phyloP scores from a whole-genome alignment of 2,888 invertebrate genomes.

The Oscheius sp. region DNA sequence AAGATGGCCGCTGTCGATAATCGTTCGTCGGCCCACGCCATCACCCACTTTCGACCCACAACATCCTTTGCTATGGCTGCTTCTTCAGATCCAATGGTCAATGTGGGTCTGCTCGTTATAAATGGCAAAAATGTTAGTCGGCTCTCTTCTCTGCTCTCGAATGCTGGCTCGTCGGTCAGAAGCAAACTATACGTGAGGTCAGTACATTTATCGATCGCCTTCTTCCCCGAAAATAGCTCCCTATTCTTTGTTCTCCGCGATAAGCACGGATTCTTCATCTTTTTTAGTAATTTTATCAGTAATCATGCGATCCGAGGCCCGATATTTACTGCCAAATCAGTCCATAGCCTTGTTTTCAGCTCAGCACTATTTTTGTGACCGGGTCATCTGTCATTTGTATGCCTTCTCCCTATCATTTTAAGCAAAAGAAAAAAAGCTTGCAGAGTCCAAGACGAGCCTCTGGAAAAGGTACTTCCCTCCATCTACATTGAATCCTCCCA shows the following conservation, averaged over 20 bases:
- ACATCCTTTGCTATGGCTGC: constrained; percentile 8
- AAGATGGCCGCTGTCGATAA: constrained; percentile 35
- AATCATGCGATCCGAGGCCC: background rate
- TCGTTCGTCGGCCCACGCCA: constrained; percentile 16
- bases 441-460: constrained; percentile 29
- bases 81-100: constrained; percentile 37
- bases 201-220: background rate
- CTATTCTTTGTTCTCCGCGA: background rate
- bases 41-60: background rate
- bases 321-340: constrained; percentile 3
- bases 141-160: constrained; percentile 42
- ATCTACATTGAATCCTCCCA: constrained; percentile 60
- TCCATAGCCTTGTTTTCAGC: background rate
- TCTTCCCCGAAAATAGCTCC: background rate
- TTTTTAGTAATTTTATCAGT: background rate
- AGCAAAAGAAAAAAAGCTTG: background rate
- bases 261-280: background rate
- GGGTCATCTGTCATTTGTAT: constrained; percentile 2
- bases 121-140: constrained; percentile 41
- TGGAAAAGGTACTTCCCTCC: constrained; percentile 43
- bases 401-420: background rate
- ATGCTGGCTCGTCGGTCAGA: constrained; percentile 44
- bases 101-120: constrained; percentile 47
- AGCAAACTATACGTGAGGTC: constrained; percentile 57
- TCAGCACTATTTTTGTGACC: constrained; percentile 1